These are phyloP conservation scores for Antigone vipio DNA, from an alignment of 2,113 vertebrate genomes.

Conservation along the genomic window DNA sequence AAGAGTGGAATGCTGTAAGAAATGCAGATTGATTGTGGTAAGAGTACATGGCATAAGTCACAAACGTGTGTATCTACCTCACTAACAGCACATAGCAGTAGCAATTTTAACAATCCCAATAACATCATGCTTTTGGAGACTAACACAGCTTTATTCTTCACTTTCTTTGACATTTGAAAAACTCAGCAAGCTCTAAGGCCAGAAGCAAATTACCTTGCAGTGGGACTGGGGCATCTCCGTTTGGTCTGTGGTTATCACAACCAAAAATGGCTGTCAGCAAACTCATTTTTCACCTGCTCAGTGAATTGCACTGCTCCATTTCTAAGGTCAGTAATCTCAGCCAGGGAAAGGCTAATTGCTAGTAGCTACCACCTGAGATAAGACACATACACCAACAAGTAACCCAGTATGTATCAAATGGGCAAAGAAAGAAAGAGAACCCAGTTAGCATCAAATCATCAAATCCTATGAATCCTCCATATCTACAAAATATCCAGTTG, in stretches of 20 bases:
- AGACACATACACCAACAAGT: not conserved
- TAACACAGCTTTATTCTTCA: not conserved
- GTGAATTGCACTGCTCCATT: not conserved
- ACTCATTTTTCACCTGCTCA: not conserved
- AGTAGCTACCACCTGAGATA: not conserved
- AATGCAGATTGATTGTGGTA: not conserved
- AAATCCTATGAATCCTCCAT: not conserved
- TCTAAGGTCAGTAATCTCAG: not conserved
- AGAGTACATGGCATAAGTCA: not conserved
- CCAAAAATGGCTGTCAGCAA: not conserved
- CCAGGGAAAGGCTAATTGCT: not conserved
- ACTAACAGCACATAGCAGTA: not conserved
- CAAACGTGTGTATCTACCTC: not conserved
- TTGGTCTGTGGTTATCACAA: not conserved
- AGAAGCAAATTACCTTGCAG: not conserved
- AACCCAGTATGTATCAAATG: not conserved
- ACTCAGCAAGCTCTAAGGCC: not conserved
- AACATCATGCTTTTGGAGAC: not conserved
- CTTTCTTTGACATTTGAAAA: not conserved
- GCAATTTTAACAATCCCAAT: not conserved
- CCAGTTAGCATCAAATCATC: not conserved
- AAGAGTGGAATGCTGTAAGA: not conserved
- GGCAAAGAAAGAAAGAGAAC: not conserved
- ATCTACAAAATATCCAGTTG: not conserved
- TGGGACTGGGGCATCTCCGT: not conserved